Conservation (phyloP, 2,888 invertebrate species). For the Malachius bipustulatus region DNA sequence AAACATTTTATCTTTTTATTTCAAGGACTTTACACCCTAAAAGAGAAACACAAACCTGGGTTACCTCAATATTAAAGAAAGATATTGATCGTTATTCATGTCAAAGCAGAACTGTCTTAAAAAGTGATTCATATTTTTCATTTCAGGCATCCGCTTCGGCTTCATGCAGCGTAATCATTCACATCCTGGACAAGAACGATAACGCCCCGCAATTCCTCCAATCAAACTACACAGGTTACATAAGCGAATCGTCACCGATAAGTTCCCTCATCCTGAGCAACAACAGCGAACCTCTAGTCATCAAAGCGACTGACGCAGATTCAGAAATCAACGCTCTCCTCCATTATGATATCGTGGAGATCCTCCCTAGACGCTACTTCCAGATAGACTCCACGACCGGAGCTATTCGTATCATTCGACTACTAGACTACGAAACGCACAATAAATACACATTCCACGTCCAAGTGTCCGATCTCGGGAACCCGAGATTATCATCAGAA, state of each 20-base stretch:
- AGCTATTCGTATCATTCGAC: slow-evolving; percentile 62
- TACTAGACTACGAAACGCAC: slow-evolving; percentile 69
- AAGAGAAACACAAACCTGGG: no score
- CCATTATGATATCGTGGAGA: slow-evolving; percentile 74
- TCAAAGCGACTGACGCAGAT: slow-evolving; percentile 75
- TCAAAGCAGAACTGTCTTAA: background rate
- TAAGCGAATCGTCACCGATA: slow-evolving; percentile 61
- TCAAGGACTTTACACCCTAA: no score
- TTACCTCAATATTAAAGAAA: no score
- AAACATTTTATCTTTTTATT: no score
- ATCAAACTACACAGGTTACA: slow-evolving; percentile 54
- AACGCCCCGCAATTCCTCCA: slow-evolving; percentile 63
- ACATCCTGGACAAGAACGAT: slow-evolving; percentile 83
- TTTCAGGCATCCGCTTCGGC: slow-evolving; percentile 54
- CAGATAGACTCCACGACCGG: slow-evolving; percentile 81
- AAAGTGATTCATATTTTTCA: slow-evolving; percentile 9
- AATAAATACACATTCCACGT: slow-evolving; percentile 68
- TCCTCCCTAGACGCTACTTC: slow-evolving; percentile 65
- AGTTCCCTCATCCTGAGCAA: slow-evolving; percentile 62
- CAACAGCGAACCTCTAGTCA: slow-evolving; percentile 64
- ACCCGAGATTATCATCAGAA: slow-evolving; percentile 67
- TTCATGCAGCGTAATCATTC: slow-evolving; percentile 59
- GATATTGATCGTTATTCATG: no score
- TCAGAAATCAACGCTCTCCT: slow-evolving; percentile 75
- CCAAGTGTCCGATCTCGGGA: slow-evolving; percentile 68